Evolutionary conservation across 2,888 invertebrate genomes (phyloP).

Genomic region (Orchesellides sinensis): DNA sequence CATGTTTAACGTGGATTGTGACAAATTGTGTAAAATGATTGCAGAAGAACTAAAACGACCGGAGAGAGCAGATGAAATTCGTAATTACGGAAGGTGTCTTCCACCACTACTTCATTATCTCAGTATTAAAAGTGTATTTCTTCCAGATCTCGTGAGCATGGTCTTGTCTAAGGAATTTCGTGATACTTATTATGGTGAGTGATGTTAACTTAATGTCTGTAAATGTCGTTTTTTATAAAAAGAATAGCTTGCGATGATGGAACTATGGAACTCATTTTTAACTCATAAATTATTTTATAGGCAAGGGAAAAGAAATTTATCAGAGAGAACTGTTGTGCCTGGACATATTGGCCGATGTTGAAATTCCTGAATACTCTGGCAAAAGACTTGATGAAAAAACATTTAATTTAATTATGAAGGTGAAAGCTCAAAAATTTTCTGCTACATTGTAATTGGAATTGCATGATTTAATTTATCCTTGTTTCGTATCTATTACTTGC

Average conservation of each 20-base stretch:
- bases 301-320: constrained; percentile 68
- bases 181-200: constrained; percentile 79
- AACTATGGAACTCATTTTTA: background rate
- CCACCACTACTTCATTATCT: constrained; percentile 82
- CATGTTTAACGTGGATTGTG: constrained; percentile 81
- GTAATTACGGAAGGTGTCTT: constrained; percentile 81
- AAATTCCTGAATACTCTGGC: constrained; percentile 81
- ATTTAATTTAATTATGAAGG: constrained; percentile 80
- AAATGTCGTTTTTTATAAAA: background rate
- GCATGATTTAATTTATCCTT: background rate
- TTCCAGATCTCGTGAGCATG: constrained; percentile 81
- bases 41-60: constrained; percentile 79
- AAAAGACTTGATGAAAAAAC: constrained; percentile 79
- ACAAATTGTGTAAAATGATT: constrained; percentile 78
- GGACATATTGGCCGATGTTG: constrained; percentile 82
- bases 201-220: constrained; percentile 65
- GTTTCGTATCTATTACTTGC: constrained; percentile 3
- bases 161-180: constrained; percentile 81
- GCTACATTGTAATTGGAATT: background rate
- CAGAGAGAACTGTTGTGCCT: constrained; percentile 83
- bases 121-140: constrained; percentile 80
- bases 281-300: constrained; percentile 26
- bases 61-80: constrained; percentile 80
- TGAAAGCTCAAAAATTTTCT: constrained; percentile 61
- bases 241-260: too few species aligned